Evolutionary conservation across 2,797 vertebrate species (phyloP).

Genomic region (Notamacropus eugenii): DNA sequence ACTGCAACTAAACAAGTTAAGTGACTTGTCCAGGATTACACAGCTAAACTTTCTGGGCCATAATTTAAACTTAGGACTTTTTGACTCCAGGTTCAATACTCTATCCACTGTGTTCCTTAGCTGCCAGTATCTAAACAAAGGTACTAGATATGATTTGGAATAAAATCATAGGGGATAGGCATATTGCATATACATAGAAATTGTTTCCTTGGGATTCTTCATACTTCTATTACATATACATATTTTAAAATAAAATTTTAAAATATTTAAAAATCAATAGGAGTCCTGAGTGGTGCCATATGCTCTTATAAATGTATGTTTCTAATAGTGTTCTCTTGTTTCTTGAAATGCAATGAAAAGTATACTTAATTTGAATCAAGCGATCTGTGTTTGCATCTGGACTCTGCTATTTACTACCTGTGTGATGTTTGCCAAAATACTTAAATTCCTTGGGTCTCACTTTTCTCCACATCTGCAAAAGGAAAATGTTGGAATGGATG

Average conservation of each 20-base stretch:
- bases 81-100: neutral
- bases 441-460: neutral
- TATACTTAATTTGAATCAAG: neutral
- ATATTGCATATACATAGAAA: neutral
- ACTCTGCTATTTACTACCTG: neutral
- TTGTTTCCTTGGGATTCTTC: neutral
- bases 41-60: neutral
- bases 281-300: neutral
- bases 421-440: neutral
- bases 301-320: neutral
- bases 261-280: neutral
- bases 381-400: neutral
- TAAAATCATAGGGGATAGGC: neutral
- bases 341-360: neutral
- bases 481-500: neutral
- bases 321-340: neutral
- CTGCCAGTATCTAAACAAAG: neutral
- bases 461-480: neutral
- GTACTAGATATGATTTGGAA: neutral
- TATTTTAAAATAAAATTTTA: neutral
- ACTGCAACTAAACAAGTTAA: neutral
- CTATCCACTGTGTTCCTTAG: neutral
- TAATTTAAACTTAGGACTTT: neutral
- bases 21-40: neutral
- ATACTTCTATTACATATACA: neutral